phyloP scores from a whole-genome alignment of 2,113 vertebrate genomes.

The Chaetodon auriga region DNA sequence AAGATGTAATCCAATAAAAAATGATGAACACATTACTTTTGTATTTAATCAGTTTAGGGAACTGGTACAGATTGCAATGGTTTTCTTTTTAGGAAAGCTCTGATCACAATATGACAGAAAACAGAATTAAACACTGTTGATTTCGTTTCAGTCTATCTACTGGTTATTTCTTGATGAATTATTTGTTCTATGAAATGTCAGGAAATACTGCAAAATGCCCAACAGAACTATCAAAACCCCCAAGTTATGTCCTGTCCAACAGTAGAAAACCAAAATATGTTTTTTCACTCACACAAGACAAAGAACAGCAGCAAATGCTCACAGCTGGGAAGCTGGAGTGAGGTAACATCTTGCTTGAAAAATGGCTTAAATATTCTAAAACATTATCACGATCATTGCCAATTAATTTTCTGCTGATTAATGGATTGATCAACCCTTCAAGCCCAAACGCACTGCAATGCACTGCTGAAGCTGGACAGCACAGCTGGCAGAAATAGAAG shows the following conservation, averaged over 20 bases:
- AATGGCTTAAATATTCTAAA: neutral
- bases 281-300: neutral
- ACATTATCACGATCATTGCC: neutral
- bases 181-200: neutral
- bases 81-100: neutral
- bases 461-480: neutral
- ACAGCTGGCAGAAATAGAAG: neutral
- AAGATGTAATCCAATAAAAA: conserved; percentile 8
- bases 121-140: too few species aligned
- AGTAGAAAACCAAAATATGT: neutral
- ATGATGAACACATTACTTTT: neutral
- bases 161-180: neutral
- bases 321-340: neutral
- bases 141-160: neutral
- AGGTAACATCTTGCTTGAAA: neutral
- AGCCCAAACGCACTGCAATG: too few species aligned
- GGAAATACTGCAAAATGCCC: neutral
- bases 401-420: neutral
- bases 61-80: neutral
- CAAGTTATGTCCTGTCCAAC: neutral
- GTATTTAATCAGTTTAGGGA: neutral
- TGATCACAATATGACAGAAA: neutral
- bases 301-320: neutral
- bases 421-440: neutral
- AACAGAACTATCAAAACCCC: neutral